Evolutionary conservation across 2,888 invertebrate species (phyloP), one percentile per base, ranked within the genome.

Genomic region (Xestia ashworthii): DNA sequence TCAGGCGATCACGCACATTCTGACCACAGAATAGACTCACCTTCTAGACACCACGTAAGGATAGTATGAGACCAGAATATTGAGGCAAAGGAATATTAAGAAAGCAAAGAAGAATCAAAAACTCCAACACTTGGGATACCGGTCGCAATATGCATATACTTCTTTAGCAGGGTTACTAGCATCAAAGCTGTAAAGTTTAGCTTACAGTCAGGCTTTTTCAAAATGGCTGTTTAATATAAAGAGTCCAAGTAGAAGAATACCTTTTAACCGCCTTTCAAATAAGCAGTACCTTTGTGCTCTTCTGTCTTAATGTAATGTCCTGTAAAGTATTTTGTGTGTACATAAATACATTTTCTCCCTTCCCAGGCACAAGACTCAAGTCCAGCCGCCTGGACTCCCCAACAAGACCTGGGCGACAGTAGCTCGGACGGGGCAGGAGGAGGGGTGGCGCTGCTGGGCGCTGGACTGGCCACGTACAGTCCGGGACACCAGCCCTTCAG

Each of bases 371-470:
- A 89, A 78, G 93, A 93, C 3, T 74, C 91, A 1, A 85, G 88
- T 0, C 92, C 92, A 4, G 91, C 92, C 1, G 87, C 94, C 0
- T 99, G 98, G 99, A 98, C 98, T 0, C 98, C 99, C 0, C 98
- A 98, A 89, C 98, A 98, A 92, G 99, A 99, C 93, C 97, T 99
- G n/a, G 98, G 98, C 6, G 98, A 98, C 91, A 96, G 96, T 90
- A 97, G 97, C 84, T 97, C 97, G 1, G 97, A 97, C 70, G 94
- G 97, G 53, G 93, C 93, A 25, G 90, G 93, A 68, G 91, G 89
- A 48, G 88, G 89, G 86, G 80, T 80, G 1, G 85, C 86, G 0
- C 78, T 89, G 14, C 81, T 73, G 16, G 85, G 75, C 25, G 84
- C 84, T 6, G 87, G 83, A 1, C 90, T 94, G 8, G 94, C 94